Base-by-base conservation (phyloP, 1,140 invertebrate genomes). In the Steinernema khuongi region DNA sequence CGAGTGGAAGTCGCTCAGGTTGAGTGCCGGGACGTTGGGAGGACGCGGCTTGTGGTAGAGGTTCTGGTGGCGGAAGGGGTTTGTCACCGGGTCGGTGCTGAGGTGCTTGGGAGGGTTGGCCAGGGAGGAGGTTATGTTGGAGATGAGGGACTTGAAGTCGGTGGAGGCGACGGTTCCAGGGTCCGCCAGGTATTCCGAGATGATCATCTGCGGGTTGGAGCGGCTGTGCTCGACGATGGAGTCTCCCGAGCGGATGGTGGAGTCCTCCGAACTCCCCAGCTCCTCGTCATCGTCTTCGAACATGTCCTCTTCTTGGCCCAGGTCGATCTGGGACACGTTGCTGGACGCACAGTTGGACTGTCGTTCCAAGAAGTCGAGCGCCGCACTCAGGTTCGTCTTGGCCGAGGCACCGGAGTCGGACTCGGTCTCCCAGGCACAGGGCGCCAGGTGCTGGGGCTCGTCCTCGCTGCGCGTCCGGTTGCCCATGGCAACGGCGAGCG, bases 1-100 rank as follows among this genome's bases (percentile, higher is more conserved):
- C 17, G 41, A 4, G 75, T 75, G 28, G 68, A 76, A 31, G 18
- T 76, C 60, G 29, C 26, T 28, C 22, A 73, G 31, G 50, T 76
- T 69, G 0, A 76, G 44, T 17, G 28, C 29, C 18, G 74, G 74
- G 1, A 76, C 75, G 72, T 76, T 68, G 28, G 43, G 66, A 4
- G 74, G 73, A 19, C 74, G 18, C 11, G 28, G 50, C 19, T 60
- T 60, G 4, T 60, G 50, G 19, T 22, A 31, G 29, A 44, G 71
- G 36, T 80, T 79, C 26, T 31, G 69, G 14, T 77, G 77, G 30
- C 68, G 70, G 32, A 77, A 77, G 0, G 76, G 76, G 69, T 77
- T 77, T 1, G 70, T 79, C 28, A 67, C 41, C 11, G 66, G 76
- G 50, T 76, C 76, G 2, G 18, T 22, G 50, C 50, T 60, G 50